Conservation (phyloP, 2,797 vertebrate genomes). For the Gymnopithys bicolor region DNA sequence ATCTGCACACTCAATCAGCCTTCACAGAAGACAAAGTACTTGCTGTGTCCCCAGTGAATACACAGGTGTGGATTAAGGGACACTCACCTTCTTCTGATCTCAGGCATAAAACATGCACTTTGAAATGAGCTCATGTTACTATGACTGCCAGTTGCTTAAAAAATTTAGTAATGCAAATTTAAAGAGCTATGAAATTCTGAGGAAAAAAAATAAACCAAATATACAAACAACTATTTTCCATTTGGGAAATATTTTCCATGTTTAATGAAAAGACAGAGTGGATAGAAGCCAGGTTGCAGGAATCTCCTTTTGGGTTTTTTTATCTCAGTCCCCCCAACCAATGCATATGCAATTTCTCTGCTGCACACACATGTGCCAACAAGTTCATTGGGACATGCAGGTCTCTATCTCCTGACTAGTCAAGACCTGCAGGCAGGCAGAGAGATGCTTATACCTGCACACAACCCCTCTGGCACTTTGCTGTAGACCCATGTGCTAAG, state of each 20-base stretch:
- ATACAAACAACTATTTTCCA: not conserved
- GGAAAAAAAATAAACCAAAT: not conserved
- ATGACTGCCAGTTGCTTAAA: not conserved
- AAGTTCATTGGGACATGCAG: not conserved
- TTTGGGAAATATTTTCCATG: not conserved
- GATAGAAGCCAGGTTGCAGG: not conserved
- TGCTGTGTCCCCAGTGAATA: not conserved
- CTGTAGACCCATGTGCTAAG: not conserved
- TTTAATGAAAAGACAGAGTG: not conserved
- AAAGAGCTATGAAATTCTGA: not conserved
- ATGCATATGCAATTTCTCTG: not conserved
- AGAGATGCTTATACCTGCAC: not conserved
- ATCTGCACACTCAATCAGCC: not conserved
- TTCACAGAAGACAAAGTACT: not conserved
- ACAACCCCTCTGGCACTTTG: not conserved
- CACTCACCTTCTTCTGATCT: not conserved
- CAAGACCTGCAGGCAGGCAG: not conserved
- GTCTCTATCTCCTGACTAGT: not conserved
- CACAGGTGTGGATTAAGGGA: not conserved
- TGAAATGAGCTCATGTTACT: not conserved
- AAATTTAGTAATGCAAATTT: not conserved
- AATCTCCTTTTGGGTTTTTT: not conserved
- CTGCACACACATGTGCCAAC: not conserved
- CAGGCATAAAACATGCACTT: not conserved
- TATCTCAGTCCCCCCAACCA: fast-evolving